These are phyloP conservation scores for Falcaria lacertinaria DNA, from an alignment of 2,888 invertebrate genomes.

Conservation along the genomic window DNA sequence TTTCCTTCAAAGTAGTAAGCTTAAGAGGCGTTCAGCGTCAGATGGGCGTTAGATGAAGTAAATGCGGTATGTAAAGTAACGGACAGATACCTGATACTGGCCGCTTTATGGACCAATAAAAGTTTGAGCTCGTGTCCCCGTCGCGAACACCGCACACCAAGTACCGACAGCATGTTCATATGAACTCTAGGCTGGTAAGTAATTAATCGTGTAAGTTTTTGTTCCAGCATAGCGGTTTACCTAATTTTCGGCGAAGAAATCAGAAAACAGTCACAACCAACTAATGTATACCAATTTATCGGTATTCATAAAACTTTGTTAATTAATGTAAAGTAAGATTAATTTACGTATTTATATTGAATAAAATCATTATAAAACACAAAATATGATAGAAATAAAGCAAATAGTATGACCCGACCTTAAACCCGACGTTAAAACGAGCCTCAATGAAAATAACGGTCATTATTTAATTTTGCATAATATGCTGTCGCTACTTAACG, in stretches of 20 bases:
- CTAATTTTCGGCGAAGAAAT: too few species aligned
- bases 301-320: too few species aligned
- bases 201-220: constrained; percentile 1
- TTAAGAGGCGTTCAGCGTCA: constrained; percentile 16
- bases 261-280: too few species aligned
- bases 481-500: constrained; percentile 47
- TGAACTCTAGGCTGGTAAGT: constrained; percentile 18
- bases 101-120: constrained; percentile 65
- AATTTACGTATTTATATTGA: too few species aligned
- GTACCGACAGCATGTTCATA: constrained; percentile 40
- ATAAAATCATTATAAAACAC: too few species aligned
- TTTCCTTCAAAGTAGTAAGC: background rate
- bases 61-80: constrained; percentile 56
- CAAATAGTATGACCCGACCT: too few species aligned
- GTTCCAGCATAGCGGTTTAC: too few species aligned
- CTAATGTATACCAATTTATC: too few species aligned
- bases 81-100: constrained; percentile 53
- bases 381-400: too few species aligned
- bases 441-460: background rate
- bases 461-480: background rate
- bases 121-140: constrained; percentile 58
- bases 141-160: constrained; percentile 27
- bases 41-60: constrained; percentile 48
- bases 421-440: too few species aligned
- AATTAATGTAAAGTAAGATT: too few species aligned